A percentile compares a stretch with the other conserved stretches of the same genome.
Evolutionary conservation across 2,113 vertebrate genomes (phyloP).

Genomic region (Hemicordylus capensis): DNA sequence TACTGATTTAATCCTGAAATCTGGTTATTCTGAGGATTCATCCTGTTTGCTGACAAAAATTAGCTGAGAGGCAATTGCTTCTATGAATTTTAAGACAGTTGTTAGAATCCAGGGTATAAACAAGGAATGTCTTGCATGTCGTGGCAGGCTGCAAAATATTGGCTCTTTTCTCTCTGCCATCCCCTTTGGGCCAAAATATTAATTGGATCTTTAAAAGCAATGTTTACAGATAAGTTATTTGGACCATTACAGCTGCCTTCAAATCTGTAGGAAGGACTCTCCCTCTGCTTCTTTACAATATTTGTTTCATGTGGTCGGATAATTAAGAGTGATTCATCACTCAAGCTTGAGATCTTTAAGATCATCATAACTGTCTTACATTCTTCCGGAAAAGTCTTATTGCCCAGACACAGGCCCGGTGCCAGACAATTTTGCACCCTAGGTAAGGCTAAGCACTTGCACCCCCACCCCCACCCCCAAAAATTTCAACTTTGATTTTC

Average conservation of each 20-base stretch:
- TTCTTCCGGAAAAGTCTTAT: background rate
- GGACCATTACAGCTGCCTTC: conserved; percentile 24
- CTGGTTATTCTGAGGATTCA: background rate
- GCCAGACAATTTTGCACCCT: no score
- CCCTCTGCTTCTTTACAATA: background rate
- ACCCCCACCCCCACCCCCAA: no score
- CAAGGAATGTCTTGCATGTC: background rate
- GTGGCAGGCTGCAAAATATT: background rate
- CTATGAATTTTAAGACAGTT: background rate
- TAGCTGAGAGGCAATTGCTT: background rate
- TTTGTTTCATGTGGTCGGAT: background rate
- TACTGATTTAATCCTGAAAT: background rate
- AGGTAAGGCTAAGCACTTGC: no score
- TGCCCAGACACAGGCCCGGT: conserved; percentile 1
- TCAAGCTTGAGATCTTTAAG: background rate
- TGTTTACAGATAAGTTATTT: conserved; percentile 9
- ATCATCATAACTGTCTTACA: background rate
- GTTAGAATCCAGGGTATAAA: background rate
- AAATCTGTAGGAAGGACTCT: background rate
- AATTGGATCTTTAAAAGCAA: conserved; percentile 40
- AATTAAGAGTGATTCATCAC: background rate
- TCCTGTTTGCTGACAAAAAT: background rate
- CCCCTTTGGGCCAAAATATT: conserved; percentile 6
- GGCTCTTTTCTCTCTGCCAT: background rate
- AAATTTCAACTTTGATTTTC: no score